phyloP scores from a whole-genome alignment of 92 coral and sea anemone species.

The Zoanthus sansibaricus region DNA sequence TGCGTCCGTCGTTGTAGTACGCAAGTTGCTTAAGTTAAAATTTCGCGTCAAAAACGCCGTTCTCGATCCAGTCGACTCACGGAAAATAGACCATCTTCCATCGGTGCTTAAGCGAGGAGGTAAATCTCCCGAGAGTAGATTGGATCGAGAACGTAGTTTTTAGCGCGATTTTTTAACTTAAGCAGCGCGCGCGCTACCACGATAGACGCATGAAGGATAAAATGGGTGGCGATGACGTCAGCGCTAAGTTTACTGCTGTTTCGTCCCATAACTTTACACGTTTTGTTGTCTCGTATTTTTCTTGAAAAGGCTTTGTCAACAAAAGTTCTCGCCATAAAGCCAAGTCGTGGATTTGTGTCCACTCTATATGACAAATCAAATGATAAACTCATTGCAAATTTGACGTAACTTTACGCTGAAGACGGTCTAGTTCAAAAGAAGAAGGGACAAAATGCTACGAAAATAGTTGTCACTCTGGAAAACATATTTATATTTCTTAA shows the following conservation, averaged over 20 bases:
- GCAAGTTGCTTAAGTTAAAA: no score
- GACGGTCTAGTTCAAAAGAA: neutral
- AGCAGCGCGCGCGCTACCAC: no score
- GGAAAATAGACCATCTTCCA: no score
- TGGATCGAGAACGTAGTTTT: no score
- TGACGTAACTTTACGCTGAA: neutral
- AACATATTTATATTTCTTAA: neutral
- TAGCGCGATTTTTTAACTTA: no score
- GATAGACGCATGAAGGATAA: no score
- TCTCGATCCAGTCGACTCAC: no score
- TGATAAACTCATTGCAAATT: neutral
- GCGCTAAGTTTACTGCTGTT: conserved; percentile 9
- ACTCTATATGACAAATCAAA: conserved; percentile 20
- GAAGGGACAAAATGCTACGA: neutral
- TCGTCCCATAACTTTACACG: conserved; percentile 15
- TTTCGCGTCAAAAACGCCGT: no score
- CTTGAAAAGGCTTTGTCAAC: conserved; percentile 25
- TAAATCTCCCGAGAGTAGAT: no score
- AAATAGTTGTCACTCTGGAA: neutral
- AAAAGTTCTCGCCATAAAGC: conserved; percentile 33
- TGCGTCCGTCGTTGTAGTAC: no score
- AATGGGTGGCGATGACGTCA: neutral
- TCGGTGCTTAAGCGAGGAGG: no score
- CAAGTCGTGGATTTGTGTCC: conserved; percentile 36
- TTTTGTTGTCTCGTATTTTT: conserved; percentile 8